phyloP scores from a whole-genome alignment of 2,888 invertebrate species.

The Catocala sponsa region DNA sequence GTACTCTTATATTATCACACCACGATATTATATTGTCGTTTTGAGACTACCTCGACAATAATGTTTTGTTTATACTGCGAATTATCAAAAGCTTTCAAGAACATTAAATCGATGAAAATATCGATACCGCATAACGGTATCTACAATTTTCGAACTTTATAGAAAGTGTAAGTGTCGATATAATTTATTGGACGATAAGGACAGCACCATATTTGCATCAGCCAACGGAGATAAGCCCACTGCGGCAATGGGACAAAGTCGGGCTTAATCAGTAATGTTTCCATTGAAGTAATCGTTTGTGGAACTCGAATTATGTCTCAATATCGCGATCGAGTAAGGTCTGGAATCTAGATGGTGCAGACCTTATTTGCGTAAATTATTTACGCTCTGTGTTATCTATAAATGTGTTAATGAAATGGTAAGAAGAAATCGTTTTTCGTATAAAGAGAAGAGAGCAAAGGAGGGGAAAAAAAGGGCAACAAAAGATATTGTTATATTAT shows the following conservation, averaged over 20 bases:
- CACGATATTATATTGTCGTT: background rate
- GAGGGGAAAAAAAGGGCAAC: no score
- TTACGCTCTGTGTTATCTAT: background rate
- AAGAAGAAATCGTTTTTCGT: no score
- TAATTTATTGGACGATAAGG: conserved; percentile 59
- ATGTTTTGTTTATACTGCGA: background rate
- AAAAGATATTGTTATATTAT: no score
- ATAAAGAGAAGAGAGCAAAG: no score
- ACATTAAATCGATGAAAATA: conserved; percentile 30
- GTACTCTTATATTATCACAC: no score
- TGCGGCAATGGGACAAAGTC: conserved; percentile 54
- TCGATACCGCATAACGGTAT: conserved; percentile 38
- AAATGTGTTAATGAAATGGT: no score
- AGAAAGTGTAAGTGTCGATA: conserved; percentile 59
- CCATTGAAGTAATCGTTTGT: conserved; percentile 54
- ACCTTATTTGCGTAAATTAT: background rate
- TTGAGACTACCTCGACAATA: background rate
- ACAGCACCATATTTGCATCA: conserved; percentile 56
- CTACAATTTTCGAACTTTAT: conserved; percentile 48
- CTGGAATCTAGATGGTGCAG: background rate
- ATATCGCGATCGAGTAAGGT: conserved; percentile 26
- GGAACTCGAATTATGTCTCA: conserved; percentile 52
- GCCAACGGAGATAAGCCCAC: conserved; percentile 53
- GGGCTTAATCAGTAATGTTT: conserved; percentile 51
- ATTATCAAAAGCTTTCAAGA: conserved; percentile 2